A percentile compares a stretch with the other conserved stretches of the same genome.
These are phyloP conservation scores for Trachythela sp. DNA, from an alignment of 64 coral and sea anemone genomes.

Conservation along the genomic window DNA sequence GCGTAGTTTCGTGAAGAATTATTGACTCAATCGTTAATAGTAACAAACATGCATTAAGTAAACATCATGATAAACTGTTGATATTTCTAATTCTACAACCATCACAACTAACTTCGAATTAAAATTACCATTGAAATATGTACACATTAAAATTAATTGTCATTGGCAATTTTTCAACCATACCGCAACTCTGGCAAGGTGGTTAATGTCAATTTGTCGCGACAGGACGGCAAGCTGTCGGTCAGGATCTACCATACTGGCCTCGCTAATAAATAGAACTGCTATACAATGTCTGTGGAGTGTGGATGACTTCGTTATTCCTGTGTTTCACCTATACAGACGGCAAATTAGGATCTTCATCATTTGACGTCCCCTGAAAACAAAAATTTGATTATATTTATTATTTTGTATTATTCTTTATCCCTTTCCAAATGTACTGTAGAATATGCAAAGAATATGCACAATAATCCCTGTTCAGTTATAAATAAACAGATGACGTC, in stretches of 20 bases:
- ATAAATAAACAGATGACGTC: too few relatives aligned
- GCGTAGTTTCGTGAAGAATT: too few relatives aligned
- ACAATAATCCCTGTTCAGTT: too few relatives aligned
- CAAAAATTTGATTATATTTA: background rate
- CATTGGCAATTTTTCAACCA: background rate
- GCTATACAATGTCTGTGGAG: background rate
- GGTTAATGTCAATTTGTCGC: background rate
- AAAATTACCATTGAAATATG: background rate
- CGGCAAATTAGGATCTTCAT: background rate
- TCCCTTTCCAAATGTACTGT: too few relatives aligned
- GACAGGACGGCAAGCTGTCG: background rate
- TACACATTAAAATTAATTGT: constrained; percentile 5
- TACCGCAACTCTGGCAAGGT: too few relatives aligned
- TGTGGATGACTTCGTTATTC: background rate
- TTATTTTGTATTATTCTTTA: background rate
- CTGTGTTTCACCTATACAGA: background rate
- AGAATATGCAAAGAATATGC: too few relatives aligned
- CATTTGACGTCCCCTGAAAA: constrained; percentile 9
- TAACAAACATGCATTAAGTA: background rate
- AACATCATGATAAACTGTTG: background rate
- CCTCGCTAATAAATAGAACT: background rate
- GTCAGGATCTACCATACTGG: background rate
- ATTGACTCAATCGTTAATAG: too few relatives aligned
- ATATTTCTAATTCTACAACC: background rate
- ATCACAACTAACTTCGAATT: background rate